Evolutionary conservation across 2,797 vertebrate genomes (phyloP).

Genomic region (Miichthys miiuy): DNA sequence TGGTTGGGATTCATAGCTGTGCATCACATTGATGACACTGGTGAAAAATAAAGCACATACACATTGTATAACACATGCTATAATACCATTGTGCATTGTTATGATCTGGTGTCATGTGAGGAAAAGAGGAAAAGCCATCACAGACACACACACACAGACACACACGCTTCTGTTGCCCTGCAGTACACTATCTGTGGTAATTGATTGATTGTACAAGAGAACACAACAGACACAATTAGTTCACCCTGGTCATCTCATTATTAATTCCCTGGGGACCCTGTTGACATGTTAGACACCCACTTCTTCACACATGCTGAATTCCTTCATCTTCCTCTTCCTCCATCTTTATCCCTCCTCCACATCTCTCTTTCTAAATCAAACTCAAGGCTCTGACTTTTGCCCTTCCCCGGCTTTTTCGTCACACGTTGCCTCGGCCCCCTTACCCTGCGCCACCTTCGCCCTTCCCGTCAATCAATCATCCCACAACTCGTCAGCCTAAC

Average conservation of each 20-base stretch:
- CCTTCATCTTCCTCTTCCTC: not conserved
- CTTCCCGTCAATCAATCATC: slow-evolving; percentile 59
- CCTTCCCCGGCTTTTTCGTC: slow-evolving; percentile 36
- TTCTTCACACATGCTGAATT: slow-evolving; percentile 19
- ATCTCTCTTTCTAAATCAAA: slow-evolving; percentile 65
- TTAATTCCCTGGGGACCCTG: slow-evolving; percentile 57
- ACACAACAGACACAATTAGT: slow-evolving; percentile 81
- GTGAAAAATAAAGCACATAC: slow-evolving; percentile 17
- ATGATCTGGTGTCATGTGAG: slow-evolving; percentile 14
- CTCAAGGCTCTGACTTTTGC: slow-evolving; percentile 59
- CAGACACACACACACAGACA: slow-evolving; percentile 27
- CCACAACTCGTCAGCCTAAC: slow-evolving; percentile 31
- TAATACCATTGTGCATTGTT: not conserved
- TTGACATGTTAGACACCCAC: slow-evolving; percentile 59
- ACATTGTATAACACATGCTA: not conserved
- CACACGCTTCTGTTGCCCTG: slow-evolving; percentile 30
- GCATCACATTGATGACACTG: not conserved
- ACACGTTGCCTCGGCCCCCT: not conserved
- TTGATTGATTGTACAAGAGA: slow-evolving; percentile 83
- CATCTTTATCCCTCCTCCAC: slow-evolving; percentile 30
- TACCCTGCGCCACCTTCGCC: not conserved
- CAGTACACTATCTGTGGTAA: slow-evolving; percentile 60
- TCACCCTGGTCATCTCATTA: slow-evolving; percentile 76
- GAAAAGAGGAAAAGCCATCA: slow-evolving; percentile 34
- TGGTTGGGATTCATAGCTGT: not conserved